These are phyloP conservation scores for Pogonus chalceus DNA, from an alignment of 1,140 invertebrate genomes.

Conservation along the genomic window DNA sequence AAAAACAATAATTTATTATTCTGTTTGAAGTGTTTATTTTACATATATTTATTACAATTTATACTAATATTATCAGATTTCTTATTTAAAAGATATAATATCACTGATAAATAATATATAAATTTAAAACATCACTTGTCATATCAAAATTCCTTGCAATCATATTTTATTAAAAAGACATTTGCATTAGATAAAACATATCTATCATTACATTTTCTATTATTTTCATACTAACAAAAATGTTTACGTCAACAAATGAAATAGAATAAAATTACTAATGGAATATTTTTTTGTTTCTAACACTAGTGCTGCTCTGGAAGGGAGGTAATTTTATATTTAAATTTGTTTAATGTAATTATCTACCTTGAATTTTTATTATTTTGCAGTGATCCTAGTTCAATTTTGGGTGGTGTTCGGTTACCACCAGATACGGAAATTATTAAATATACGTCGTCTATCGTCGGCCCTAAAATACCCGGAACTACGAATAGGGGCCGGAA, in stretches of 20 bases:
- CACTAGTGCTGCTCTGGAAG: conserved; percentile 50
- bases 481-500: conserved; percentile 72
- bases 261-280: conserved; percentile 4
- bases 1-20: no score
- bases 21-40: no score
- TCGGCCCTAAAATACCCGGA: conserved; percentile 70
- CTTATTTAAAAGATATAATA: no score
- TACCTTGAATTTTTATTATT: conserved; percentile 18
- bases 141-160: neutral
- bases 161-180: neutral
- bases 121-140: no score
- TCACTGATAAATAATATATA: no score
- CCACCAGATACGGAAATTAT: conserved; percentile 85
- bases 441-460: conserved; percentile 75
- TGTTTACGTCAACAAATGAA: no score
- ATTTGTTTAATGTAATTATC: neutral
- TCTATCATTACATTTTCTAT: no score
- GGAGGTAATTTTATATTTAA: conserved; percentile 30
- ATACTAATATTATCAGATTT: no score
- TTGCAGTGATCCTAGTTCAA: conserved; percentile 61
- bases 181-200: no score
- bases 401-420: conserved; percentile 66
- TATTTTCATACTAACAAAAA: no score
- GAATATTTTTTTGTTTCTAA: conserved; percentile 14
- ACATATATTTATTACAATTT: no score